These are phyloP conservation scores for Lathamus discolor DNA, from an alignment of 2,113 vertebrate genomes.

Conservation along the genomic window DNA sequence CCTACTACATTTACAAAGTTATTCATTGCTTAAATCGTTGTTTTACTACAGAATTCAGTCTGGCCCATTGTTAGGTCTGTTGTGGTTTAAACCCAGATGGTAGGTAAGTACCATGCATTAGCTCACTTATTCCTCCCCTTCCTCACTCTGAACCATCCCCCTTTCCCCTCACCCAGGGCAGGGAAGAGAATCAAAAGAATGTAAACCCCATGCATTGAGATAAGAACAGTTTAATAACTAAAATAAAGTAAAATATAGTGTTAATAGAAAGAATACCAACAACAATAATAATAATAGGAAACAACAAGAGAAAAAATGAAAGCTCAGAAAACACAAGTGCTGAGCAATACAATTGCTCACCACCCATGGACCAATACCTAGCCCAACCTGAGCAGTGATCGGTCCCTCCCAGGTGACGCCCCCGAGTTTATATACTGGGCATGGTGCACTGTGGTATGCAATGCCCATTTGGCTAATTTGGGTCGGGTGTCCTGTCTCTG, in stretches of 20 bases:
- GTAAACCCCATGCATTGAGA: neutral
- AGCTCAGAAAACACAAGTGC: neutral
- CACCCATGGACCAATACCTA: neutral
- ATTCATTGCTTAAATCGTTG: neutral
- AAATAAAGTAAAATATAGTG: neutral
- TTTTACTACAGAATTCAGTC: neutral
- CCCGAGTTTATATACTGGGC: neutral
- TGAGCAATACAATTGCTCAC: neutral
- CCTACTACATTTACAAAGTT: neutral
- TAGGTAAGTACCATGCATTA: neutral
- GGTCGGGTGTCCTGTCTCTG: neutral
- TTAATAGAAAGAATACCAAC: neutral
- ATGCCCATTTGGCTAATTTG: neutral
- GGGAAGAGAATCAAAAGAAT: neutral
- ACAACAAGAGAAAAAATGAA: neutral
- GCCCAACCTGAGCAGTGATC: neutral
- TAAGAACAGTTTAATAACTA: neutral
- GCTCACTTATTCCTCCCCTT: neutral
- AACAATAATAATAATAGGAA: neutral
- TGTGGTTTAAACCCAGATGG: neutral
- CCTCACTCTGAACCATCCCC: neutral
- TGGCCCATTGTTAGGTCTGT: neutral
- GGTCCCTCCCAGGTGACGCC: neutral
- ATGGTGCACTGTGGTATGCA: neutral
- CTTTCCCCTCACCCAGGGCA: neutral